Evolutionary conservation across 2,113 vertebrate species (phyloP).

Genomic region (Prionailurus viverrinus): DNA sequence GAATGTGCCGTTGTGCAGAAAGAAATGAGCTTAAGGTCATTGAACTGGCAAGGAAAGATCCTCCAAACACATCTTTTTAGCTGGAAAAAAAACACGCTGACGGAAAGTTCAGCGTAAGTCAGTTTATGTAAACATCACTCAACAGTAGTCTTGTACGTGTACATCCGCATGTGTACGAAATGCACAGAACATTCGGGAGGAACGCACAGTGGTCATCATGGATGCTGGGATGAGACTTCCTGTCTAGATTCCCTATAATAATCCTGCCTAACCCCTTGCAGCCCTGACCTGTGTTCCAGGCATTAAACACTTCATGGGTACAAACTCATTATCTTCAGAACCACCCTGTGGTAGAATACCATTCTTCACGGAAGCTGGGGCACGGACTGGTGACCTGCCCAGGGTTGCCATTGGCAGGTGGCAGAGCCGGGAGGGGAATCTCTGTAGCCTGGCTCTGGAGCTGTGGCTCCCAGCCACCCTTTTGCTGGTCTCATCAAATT

Average conservation of each 20-base stretch:
- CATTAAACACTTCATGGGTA: not conserved
- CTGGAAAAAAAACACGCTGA: not conserved
- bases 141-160: not conserved
- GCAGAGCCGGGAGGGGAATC: not conserved
- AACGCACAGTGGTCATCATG: not conserved
- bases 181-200: not conserved
- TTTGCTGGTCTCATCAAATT: not conserved
- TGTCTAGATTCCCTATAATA: not conserved
- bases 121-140: not conserved
- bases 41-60: not conserved
- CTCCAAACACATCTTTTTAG: not conserved
- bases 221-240: not conserved
- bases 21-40: not conserved
- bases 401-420: accelerated
- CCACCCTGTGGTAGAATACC: not conserved
- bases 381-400: not conserved
- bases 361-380: not conserved
- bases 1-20: accelerated
- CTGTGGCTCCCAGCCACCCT: too few species aligned
- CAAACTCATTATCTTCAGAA: not conserved
- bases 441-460: not conserved
- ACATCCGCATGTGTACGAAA: not conserved
- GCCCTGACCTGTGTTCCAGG: not conserved
- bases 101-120: not conserved
- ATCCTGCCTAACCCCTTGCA: too few species aligned